Percentiles rank a stretch among this genome's conserved stretches.
Conservation (phyloP, 2,888 invertebrate genomes). For the Caenorhabditis plicata region DNA sequence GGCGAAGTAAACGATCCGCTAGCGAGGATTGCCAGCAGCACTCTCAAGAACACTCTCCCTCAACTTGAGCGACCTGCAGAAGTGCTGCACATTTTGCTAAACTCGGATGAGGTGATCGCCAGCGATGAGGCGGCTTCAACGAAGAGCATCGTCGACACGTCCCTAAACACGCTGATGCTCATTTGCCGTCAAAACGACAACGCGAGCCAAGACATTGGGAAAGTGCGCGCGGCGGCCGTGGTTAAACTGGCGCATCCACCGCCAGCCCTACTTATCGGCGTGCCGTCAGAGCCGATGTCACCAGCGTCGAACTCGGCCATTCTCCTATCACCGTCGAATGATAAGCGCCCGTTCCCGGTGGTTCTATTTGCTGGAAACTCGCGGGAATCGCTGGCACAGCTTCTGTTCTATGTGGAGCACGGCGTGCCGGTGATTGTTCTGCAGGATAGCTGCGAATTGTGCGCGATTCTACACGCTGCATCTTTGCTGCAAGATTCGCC, state of each 20-base stretch:
- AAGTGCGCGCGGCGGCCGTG: constrained; percentile 39
- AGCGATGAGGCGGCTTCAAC: constrained; percentile 5
- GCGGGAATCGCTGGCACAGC: constrained; percentile 47
- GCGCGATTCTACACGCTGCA: constrained; percentile 50
- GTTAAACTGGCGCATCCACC: constrained; percentile 59
- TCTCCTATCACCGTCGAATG: constrained; percentile 45
- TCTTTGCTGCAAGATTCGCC: constrained; percentile 49
- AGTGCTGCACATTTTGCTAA: constrained; percentile 51
- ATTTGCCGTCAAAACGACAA: constrained; percentile 29
- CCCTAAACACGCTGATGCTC: constrained; percentile 49
- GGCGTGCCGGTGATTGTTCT: constrained; percentile 58
- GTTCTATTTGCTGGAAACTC: constrained; percentile 54
- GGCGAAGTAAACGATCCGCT: constrained; percentile 53
- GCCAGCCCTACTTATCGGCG: constrained; percentile 60
- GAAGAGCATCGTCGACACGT: constrained; percentile 35
- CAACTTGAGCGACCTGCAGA: constrained; percentile 51
- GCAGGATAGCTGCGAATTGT: constrained; percentile 60
- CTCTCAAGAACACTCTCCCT: constrained; percentile 45
- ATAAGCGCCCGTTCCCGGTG: constrained; percentile 54
- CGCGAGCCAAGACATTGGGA: constrained; percentile 15
- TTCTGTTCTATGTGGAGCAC: constrained; percentile 51
- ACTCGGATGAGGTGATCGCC: constrained; percentile 43
- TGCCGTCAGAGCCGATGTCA: constrained; percentile 53
- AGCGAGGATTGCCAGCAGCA: constrained; percentile 40
- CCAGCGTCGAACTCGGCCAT: constrained; percentile 40